phyloP scores from a whole-genome alignment of 2,888 invertebrate genomes.

The Leptopilina myrica region DNA sequence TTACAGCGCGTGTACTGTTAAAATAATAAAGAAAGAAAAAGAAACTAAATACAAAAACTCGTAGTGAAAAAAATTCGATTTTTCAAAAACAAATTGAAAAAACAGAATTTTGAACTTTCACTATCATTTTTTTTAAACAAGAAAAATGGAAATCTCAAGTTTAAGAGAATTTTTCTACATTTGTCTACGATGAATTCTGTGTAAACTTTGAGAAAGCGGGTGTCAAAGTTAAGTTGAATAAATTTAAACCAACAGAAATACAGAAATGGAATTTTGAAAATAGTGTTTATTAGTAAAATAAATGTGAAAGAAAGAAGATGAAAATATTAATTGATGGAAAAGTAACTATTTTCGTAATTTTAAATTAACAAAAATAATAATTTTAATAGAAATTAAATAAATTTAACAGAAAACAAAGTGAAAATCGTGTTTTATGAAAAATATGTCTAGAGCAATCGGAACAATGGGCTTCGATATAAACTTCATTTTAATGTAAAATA shows the following conservation, averaged over 20 bases:
- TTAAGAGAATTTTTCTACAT: background rate
- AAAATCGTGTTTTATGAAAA: no score
- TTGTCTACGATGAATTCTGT: background rate
- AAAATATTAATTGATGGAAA: no score
- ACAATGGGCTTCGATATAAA: no score
- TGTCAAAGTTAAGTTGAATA: slow-evolving; percentile 6
- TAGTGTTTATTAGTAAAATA: slow-evolving; percentile 19
- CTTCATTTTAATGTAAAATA: no score
- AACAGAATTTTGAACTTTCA: background rate
- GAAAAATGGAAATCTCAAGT: background rate
- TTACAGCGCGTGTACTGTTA: background rate
- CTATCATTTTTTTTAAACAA: background rate
- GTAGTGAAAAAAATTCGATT: background rate
- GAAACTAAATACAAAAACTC: background rate
- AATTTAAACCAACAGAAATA: background rate
- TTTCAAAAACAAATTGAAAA: background rate
- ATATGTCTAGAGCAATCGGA: no score
- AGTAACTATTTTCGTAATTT: no score
- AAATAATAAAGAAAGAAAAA: background rate
- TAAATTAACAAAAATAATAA: no score
- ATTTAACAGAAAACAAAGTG: no score
- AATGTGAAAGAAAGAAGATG: background rate
- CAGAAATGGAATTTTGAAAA: background rate
- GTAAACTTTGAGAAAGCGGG: background rate
- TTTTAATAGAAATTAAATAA: no score